phyloP scores from a whole-genome alignment of 2,888 invertebrate genomes.

The Caenorhabditis angaria region DNA sequence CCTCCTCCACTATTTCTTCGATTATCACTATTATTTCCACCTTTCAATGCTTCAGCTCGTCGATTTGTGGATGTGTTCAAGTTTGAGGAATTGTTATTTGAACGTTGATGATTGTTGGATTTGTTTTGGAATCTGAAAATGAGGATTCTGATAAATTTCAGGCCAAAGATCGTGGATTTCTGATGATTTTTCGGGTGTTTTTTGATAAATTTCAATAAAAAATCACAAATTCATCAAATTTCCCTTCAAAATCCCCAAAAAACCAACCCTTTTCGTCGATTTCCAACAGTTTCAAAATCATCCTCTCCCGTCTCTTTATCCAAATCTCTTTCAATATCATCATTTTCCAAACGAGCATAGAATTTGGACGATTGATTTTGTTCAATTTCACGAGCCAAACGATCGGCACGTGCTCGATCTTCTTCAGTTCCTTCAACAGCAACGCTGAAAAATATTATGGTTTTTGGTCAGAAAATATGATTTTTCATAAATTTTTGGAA shows the following conservation, averaged over 20 bases:
- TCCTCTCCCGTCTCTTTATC: constrained; percentile 53
- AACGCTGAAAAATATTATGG: constrained; percentile 76
- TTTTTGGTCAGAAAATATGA: too few relatives aligned
- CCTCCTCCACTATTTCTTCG: constrained; percentile 32
- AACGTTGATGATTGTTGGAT: constrained; percentile 15
- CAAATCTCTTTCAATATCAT: constrained; percentile 74
- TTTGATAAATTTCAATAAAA: neutral
- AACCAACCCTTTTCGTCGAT: constrained; percentile 18
- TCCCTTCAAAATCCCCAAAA: neutral
- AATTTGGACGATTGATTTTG: constrained; percentile 84
- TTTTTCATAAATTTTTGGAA: too few relatives aligned
- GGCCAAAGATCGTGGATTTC: too few relatives aligned
- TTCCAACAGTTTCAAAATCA: constrained; percentile 34
- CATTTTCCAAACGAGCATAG: constrained; percentile 86
- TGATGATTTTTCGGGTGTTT: too few relatives aligned
- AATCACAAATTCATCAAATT: neutral
- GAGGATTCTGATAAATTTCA: neutral
- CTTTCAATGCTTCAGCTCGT: constrained; percentile 42
- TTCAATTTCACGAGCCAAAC: constrained; percentile 92
- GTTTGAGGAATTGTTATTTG: neutral
- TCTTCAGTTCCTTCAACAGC: constrained; percentile 86
- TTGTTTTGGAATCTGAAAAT: constrained; percentile 16
- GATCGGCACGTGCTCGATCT: constrained; percentile 86
- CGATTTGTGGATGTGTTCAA: constrained; percentile 23
- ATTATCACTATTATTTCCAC: too few relatives aligned